Conservation (phyloP, 2,113 vertebrate genomes). For the Anhinga anhinga region DNA sequence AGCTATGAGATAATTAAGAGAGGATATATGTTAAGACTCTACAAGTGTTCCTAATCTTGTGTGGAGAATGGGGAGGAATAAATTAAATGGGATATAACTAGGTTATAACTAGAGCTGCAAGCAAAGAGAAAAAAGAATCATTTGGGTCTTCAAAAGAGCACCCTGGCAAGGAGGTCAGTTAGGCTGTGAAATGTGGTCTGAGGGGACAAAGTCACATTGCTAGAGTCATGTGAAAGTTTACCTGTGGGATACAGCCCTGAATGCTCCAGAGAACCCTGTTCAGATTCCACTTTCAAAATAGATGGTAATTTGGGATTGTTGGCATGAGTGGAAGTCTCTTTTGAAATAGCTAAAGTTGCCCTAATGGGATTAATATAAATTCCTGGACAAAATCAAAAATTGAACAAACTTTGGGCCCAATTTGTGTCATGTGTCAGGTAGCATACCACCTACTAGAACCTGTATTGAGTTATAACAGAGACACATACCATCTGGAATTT, state of each 20-base stretch:
- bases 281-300: background rate
- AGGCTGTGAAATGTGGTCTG: background rate
- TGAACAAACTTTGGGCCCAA: background rate
- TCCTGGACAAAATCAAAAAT: background rate
- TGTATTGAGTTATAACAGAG: background rate
- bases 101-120: background rate
- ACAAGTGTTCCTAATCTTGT: slow-evolving; percentile 20
- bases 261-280: background rate
- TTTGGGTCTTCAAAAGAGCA: background rate
- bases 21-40: background rate
- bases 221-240: background rate
- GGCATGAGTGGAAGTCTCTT: background rate
- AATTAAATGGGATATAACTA: background rate
- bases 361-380: background rate
- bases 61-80: background rate
- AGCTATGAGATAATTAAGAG: slow-evolving; percentile 28
- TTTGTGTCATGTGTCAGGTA: background rate
- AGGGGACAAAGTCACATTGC: background rate
- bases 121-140: background rate
- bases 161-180: background rate
- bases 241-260: background rate
- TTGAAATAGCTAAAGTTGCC: background rate
- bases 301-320: background rate
- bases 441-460: background rate
- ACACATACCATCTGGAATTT: background rate